These are phyloP conservation scores for Linyphia triangularis DNA, from an alignment of 2,888 invertebrate species.

Conservation along the genomic window DNA sequence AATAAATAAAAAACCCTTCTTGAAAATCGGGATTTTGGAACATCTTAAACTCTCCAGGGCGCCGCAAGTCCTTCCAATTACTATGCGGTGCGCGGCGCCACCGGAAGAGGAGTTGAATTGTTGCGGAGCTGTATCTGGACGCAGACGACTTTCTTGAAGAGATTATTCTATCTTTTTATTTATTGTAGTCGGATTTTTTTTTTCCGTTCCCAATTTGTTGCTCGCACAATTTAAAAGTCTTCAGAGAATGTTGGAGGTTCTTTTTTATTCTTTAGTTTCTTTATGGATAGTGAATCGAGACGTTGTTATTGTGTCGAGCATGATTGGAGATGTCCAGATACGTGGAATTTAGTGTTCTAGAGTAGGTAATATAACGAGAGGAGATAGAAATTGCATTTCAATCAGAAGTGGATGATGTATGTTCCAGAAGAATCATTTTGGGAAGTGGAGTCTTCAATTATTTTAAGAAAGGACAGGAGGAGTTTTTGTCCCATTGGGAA, in stretches of 20 bases:
- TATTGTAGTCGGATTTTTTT: background rate
- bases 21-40: background rate
- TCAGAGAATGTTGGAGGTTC: slow-evolving; percentile 4
- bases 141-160: slow-evolving; percentile 37
- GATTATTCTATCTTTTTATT: slow-evolving; percentile 11
- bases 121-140: slow-evolving; percentile 36
- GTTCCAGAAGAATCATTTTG: background rate
- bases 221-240: slow-evolving; percentile 53
- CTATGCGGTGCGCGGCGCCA: slow-evolving; percentile 62
- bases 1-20: background rate
- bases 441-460: background rate
- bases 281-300: background rate
- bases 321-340: slow-evolving; percentile 30
- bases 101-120: slow-evolving; percentile 64
- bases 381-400: background rate
- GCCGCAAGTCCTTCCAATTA: slow-evolving; percentile 52
- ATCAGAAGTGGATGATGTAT: background rate
- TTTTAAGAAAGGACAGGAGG: background rate
- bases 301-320: slow-evolving; percentile 16
- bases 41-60: slow-evolving; percentile 29
- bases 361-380: background rate
- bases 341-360: slow-evolving; percentile 37
- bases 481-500: background rate
- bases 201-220: slow-evolving; percentile 38
- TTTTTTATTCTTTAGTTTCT: background rate